A percentile compares a stretch with the other conserved stretches of the same genome.
Evolutionary conservation across 2,888 invertebrate species (phyloP).

Genomic region (Cosmorhoe ocellata): DNA sequence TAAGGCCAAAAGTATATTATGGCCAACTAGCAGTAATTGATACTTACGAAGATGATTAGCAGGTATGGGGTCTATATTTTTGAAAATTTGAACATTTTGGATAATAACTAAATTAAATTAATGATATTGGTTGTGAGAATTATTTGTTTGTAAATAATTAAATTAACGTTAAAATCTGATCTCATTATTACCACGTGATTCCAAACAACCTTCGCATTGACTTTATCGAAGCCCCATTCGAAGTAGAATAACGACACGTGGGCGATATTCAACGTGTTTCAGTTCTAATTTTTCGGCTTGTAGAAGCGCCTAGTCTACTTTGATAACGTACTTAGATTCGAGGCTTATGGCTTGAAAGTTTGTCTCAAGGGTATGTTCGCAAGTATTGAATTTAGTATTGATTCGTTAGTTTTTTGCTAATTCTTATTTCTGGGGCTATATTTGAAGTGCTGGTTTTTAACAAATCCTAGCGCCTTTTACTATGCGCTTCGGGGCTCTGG

Average conservation of each 20-base stretch:
- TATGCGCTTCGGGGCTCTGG: no score
- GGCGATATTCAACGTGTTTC: neutral
- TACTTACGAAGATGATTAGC: no score
- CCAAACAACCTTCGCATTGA: conserved; percentile 21
- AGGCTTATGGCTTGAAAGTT: conserved; percentile 2
- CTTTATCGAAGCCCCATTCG: conserved; percentile 16
- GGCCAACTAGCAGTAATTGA: no score
- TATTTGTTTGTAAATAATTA: neutral
- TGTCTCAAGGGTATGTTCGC: neutral
- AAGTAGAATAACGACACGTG: conserved; percentile 1
- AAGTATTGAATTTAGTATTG: no score
- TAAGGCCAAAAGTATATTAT: neutral
- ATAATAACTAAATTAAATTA: no score
- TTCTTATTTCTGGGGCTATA: no score
- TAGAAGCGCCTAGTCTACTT: conserved; percentile 8
- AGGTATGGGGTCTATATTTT: neutral
- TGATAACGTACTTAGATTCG: conserved; percentile 12
- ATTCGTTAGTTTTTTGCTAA: no score
- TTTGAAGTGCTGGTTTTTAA: no score
- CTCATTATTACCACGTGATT: conserved; percentile 12
- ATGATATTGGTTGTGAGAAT: no score
- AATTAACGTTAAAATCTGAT: conserved; percentile 19
- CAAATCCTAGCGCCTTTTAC: no score
- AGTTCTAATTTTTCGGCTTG: conserved; percentile 6
- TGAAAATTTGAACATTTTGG: no score